These are phyloP conservation scores for Euleptes europaea DNA, from an alignment of 2,113 vertebrate genomes.

Conservation along the genomic window DNA sequence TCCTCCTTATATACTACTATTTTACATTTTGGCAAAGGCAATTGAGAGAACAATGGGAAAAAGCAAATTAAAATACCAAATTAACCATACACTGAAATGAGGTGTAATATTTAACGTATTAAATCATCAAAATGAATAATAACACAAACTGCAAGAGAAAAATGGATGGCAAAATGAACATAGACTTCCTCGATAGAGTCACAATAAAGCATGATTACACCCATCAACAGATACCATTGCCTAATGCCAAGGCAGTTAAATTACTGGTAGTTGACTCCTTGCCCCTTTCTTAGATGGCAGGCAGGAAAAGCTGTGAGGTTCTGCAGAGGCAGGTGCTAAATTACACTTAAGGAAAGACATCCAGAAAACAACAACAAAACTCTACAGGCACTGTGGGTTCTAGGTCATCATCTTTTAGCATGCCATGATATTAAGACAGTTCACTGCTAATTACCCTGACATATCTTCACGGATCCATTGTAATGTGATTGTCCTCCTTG, in stretches of 20 bases:
- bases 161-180: background rate
- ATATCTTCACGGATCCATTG: background rate
- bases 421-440: accelerated
- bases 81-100: background rate
- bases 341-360: background rate
- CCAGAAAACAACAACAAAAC: background rate
- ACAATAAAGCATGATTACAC: background rate
- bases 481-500: constrained; percentile 5
- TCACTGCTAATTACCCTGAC: background rate
- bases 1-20: too few species aligned
- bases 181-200: background rate
- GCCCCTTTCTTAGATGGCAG: background rate
- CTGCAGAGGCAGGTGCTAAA: background rate
- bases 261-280: constrained; percentile 9
- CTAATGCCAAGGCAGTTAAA: background rate
- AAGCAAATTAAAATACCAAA: too few species aligned
- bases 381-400: background rate
- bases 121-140: background rate
- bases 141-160: background rate
- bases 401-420: background rate
- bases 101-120: background rate
- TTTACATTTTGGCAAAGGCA: too few species aligned
- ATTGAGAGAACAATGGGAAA: too few species aligned
- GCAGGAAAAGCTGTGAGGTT: background rate
- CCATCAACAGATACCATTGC: background rate